phyloP scores from a whole-genome alignment of 2,797 vertebrate species.

The Muscicapa striata region DNA sequence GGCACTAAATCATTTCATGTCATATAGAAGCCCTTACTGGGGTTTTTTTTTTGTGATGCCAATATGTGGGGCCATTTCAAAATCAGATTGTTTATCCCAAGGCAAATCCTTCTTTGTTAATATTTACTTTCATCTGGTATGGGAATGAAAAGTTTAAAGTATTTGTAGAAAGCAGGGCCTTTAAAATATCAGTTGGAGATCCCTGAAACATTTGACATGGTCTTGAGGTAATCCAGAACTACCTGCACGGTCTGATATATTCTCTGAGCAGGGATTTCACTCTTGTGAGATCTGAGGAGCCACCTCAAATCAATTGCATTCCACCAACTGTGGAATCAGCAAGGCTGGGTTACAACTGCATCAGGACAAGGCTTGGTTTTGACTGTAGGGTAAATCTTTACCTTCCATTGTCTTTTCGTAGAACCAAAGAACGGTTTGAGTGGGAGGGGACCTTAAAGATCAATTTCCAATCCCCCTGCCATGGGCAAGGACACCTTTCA shows the following conservation, averaged over 20 bases:
- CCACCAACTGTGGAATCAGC: neutral
- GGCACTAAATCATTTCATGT: neutral
- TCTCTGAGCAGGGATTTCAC: neutral
- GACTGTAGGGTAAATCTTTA: neutral
- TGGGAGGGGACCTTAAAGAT: neutral
- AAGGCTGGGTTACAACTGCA: neutral
- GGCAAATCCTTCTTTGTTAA: neutral
- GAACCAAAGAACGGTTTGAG: neutral
- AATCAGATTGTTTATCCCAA: neutral
- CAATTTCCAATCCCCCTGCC: neutral
- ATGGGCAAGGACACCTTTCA: neutral
- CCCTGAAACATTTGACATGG: neutral
- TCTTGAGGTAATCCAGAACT: neutral
- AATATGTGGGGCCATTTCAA: neutral
- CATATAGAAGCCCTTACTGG: neutral
- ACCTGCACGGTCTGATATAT: neutral
- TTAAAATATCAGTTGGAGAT: neutral
- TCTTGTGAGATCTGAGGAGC: neutral
- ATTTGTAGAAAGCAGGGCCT: neutral
- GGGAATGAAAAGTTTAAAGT: neutral
- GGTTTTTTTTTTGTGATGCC: neutral
- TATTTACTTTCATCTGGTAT: neutral
- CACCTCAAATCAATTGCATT: no score
- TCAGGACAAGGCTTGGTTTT: neutral
- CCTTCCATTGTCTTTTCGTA: rapidly evolving